Evolutionary conservation across 1,140 invertebrate genomes (phyloP).

Genomic region (Triops longicaudatus): DNA sequence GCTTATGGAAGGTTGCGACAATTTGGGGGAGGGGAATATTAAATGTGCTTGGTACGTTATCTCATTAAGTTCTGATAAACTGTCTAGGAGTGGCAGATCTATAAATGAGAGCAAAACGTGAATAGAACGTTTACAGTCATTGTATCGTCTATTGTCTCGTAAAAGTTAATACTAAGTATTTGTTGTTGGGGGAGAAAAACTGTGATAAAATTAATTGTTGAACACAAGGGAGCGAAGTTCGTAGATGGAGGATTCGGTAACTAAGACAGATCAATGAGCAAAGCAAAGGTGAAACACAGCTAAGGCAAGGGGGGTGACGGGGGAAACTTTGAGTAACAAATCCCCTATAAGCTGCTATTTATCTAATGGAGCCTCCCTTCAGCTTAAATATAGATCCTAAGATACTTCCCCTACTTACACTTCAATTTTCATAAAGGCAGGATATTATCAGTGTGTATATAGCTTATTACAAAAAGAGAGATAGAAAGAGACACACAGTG

Average conservation of each 20-base stretch:
- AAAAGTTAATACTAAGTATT: neutral
- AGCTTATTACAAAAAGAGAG: neutral
- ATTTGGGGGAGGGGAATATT: too few species aligned
- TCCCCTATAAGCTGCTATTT: neutral
- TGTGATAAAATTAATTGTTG: neutral
- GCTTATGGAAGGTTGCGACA: too few species aligned
- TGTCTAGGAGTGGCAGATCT: too few species aligned
- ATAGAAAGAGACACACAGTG: neutral
- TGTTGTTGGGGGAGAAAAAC: neutral
- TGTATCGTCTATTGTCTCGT: neutral
- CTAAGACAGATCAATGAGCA: neutral
- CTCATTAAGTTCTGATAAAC: too few species aligned
- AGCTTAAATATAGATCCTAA: constrained; percentile 12
- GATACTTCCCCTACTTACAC: neutral
- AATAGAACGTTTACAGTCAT: neutral
- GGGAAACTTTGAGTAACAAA: neutral
- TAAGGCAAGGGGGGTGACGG: neutral
- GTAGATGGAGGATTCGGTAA: neutral
- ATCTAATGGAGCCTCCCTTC: constrained; percentile 14
- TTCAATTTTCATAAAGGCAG: neutral
- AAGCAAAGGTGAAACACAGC: neutral
- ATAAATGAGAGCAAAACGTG: neutral
- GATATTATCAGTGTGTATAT: constrained; percentile 16
- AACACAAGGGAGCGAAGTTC: neutral
- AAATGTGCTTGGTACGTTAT: too few species aligned